Evolutionary conservation across 1,140 invertebrate species (phyloP).

Genomic region (Trachymyrmex septentrionalis): DNA sequence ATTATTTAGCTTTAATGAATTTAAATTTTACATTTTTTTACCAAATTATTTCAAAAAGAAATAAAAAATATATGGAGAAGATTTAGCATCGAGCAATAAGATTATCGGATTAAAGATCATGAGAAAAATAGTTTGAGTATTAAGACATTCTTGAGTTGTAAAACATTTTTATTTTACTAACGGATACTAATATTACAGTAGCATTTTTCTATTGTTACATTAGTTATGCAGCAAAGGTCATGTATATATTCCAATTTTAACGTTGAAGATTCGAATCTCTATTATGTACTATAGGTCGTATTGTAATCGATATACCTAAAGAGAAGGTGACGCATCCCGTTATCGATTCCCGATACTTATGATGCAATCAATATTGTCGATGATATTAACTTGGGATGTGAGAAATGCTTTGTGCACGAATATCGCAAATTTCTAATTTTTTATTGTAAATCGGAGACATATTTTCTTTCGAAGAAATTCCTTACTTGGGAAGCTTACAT

Average conservation of each 20-base stretch:
- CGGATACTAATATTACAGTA: background rate
- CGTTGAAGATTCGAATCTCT: conserved; percentile 20
- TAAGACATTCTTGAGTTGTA: background rate
- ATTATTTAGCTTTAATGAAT: background rate
- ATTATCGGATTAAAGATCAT: background rate
- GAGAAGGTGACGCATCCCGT: background rate
- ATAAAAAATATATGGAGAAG: background rate
- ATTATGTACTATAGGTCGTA: background rate
- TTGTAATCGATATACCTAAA: conserved; percentile 7
- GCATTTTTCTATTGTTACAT: conserved; percentile 20
- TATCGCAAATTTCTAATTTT: conserved; percentile 12
- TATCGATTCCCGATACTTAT: conserved; percentile 38
- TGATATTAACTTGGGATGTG: conserved; percentile 24
- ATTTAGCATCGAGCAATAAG: background rate
- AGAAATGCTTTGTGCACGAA: conserved; percentile 20
- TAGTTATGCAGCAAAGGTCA: background rate
- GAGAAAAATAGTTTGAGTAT: background rate
- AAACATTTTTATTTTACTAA: conserved; percentile 4
- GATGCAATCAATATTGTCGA: conserved; percentile 30
- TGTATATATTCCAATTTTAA: conserved; percentile 12
- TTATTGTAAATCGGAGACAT: background rate
- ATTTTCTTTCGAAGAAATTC: background rate
- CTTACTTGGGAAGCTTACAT: background rate
- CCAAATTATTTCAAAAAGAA: background rate
- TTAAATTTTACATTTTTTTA: background rate